These are phyloP conservation scores for Galagoides demidoff DNA, from an alignment of 2,797 vertebrate genomes.

Conservation along the genomic window DNA sequence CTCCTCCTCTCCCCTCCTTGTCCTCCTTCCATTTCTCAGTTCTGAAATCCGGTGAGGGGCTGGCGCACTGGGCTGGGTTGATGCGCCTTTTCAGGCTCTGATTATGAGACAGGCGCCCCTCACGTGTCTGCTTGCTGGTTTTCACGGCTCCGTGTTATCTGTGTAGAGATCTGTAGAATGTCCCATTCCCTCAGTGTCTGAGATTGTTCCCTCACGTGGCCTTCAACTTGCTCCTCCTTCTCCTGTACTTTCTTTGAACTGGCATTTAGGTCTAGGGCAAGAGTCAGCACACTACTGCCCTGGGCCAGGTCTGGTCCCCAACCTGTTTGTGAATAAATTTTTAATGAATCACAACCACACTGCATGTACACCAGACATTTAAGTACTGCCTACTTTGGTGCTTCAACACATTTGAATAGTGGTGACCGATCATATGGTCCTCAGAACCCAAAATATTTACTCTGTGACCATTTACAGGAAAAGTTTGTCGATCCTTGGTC, in stretches of 20 bases:
- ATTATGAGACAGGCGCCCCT: background rate
- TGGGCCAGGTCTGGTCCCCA: background rate
- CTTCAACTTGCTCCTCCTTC: background rate
- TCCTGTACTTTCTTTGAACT: background rate
- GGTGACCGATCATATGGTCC: background rate
- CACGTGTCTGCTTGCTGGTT: too few relatives aligned
- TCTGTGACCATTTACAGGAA: background rate
- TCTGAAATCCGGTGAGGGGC: background rate
- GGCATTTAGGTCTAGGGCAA: background rate
- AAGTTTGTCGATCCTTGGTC: background rate
- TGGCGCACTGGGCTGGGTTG: background rate
- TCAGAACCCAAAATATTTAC: background rate
- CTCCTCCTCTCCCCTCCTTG: background rate
- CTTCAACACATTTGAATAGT: background rate
- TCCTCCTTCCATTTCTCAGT: background rate
- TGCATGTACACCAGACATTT: background rate
- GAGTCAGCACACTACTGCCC: rapidly evolving
- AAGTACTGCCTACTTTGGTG: background rate
- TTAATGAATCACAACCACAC: background rate
- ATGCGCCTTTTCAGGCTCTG: background rate
- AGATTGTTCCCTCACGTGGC: background rate
- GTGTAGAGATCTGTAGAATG: background rate
- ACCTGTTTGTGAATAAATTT: background rate
- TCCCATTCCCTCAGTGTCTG: background rate
- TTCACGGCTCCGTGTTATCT: background rate